Evolutionary conservation across 2,888 invertebrate genomes (phyloP).

Genomic region (Eilema caniola): DNA sequence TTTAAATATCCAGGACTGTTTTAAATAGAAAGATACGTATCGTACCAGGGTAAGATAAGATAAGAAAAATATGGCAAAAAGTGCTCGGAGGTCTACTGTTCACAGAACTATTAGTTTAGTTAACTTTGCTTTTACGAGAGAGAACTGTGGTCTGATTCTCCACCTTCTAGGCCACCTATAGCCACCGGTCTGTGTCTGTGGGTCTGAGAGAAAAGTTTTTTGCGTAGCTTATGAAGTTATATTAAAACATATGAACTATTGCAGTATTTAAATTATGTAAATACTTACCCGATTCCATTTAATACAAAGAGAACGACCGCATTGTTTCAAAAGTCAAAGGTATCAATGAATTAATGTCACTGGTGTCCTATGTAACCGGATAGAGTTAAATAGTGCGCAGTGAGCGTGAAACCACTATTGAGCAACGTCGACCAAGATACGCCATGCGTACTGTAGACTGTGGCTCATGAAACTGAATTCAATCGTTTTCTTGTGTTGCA

Average conservation of each 20-base stretch:
- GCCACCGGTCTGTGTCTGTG: too few relatives aligned
- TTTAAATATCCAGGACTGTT: too few relatives aligned
- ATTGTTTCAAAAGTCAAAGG: conserved; percentile 48
- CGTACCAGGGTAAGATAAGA: too few relatives aligned
- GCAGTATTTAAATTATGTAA: not conserved
- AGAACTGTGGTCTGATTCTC: too few relatives aligned
- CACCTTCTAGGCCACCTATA: too few relatives aligned
- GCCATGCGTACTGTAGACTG: conserved; percentile 51
- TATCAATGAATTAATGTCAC: conserved; percentile 50
- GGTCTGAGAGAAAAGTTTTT: too few relatives aligned
- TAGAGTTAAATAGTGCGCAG: conserved; percentile 57
- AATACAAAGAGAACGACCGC: conserved; percentile 19
- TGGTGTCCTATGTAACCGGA: conserved; percentile 61
- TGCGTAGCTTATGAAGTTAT: too few relatives aligned
- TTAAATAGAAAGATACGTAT: too few relatives aligned
- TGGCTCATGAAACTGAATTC: conserved; percentile 40
- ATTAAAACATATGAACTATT: not conserved
- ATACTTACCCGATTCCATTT: not conserved
- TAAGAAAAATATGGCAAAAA: too few relatives aligned
- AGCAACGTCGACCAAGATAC: conserved; percentile 60
- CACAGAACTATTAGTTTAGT: too few relatives aligned
- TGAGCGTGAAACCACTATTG: conserved; percentile 68
- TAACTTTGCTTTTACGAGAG: too few relatives aligned
- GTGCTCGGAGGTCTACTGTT: too few relatives aligned
- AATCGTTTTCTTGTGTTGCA: conserved; percentile 52